Evolutionary conservation across 2,113 vertebrate species (phyloP), one percentile per base, ranked within the genome.

Genomic region (Pollimyrus isidori): DNA sequence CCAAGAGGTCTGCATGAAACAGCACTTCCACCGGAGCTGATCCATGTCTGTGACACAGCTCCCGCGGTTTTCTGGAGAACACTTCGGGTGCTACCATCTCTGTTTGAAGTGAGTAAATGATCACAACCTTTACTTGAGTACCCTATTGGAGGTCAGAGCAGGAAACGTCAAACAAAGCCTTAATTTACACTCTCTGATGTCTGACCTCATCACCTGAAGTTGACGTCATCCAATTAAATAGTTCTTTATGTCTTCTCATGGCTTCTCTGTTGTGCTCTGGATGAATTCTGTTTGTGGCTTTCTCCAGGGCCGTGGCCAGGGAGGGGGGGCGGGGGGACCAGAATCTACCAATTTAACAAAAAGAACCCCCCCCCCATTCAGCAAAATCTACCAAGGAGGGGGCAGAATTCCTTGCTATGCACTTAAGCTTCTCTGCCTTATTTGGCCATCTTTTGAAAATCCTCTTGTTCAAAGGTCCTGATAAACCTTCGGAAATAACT

Each of bases 1-100:
- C 95, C 94, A 95, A 91, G 93, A 94, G 93, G 92, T 91, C 84
- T 90, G 94, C 92, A 92, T 91, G 88, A 88, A 88, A 88, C 90
- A 90, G 23, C 39, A 7, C 23, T 49, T n/a, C 35, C 19, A 17
- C 26, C 21, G 69, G 26, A 82, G 48, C 30, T 35, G 1, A 39
- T 56, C 50, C 39, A 15, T 76, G 73, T 7, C 86, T 83, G 21
- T 83, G 90, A 35, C 2, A 39, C 10, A 3, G 88, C 92, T 93
- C 91, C 48, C 62, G 93, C 90, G 90, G 91, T n/a, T 80, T 4
- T 58, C 48, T 86, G 3, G 21, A 88, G 58, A 19, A 50, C 21
- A 89, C 48, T 39, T 88, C 69, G 86, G 85, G 19, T 11, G 30
- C 80, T 49, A 19, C 50, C 19, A 1, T 35, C 50, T 42, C 42